phyloP scores from a whole-genome alignment of 2,113 vertebrate genomes.

The Rhinopomastus cyanomelas region DNA sequence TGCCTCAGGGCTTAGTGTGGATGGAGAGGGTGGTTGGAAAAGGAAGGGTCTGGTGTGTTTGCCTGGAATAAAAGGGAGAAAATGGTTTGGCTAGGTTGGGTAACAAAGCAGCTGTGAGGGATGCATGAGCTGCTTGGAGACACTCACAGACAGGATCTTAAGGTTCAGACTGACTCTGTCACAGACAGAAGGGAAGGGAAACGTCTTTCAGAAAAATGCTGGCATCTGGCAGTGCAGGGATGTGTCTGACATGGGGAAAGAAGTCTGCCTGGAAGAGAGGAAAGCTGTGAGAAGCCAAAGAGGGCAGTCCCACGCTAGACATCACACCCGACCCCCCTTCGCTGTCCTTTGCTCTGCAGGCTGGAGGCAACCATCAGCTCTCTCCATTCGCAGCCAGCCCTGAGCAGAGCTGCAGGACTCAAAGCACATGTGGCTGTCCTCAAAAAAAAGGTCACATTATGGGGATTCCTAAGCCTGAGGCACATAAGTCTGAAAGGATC shows the following conservation, averaged over 20 bases:
- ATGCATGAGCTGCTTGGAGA: neutral
- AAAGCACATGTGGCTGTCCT: conserved; percentile 40
- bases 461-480: conserved; percentile 11
- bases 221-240: neutral
- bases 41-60: neutral
- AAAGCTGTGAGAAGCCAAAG: neutral
- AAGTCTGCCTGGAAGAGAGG: neutral
- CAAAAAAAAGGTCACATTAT: neutral
- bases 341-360: neutral
- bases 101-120: neutral
- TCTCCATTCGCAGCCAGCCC: neutral
- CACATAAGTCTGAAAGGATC: conserved; percentile 1
- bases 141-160: neutral
- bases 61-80: neutral
- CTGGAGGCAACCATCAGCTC: neutral
- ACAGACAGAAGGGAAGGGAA: neutral
- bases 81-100: neutral
- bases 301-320: neutral
- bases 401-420: neutral
- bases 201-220: neutral
- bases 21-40: neutral
- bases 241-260: neutral
- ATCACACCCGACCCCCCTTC: neutral
- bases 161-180: neutral
- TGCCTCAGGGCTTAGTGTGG: neutral